These are phyloP conservation scores for Formica exsecta DNA, from an alignment of 1,140 invertebrate genomes.

Conservation along the genomic window DNA sequence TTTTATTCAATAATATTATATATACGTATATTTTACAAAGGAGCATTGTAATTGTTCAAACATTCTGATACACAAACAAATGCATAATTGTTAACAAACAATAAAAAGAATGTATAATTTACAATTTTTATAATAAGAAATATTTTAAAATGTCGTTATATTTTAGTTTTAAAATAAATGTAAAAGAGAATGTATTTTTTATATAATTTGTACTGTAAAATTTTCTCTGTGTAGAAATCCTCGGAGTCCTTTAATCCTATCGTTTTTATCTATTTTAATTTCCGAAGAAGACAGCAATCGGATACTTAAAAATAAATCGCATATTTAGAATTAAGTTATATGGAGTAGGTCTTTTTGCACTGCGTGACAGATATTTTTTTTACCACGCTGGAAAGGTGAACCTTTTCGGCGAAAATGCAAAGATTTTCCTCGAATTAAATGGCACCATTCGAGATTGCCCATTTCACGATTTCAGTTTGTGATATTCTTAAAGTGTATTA, in stretches of 20 bases:
- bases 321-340: neutral
- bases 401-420: neutral
- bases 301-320: neutral
- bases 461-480: conserved; percentile 55
- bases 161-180: too few relatives aligned
- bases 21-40: too few relatives aligned
- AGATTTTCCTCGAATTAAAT: conserved; percentile 50
- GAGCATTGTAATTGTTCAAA: too few relatives aligned
- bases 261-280: neutral
- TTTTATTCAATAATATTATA: too few relatives aligned
- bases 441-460: conserved; percentile 50
- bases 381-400: too few relatives aligned
- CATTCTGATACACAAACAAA: too few relatives aligned
- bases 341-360: neutral
- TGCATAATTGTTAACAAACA: too few relatives aligned
- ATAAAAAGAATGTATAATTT: too few relatives aligned
- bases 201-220: too few relatives aligned
- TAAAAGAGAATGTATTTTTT: too few relatives aligned
- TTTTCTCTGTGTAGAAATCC: neutral
- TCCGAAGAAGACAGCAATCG: neutral
- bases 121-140: too few relatives aligned
- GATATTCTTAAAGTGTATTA: conserved; percentile 63
- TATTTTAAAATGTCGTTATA: too few relatives aligned
- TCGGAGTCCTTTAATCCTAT: neutral
- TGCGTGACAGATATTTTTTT: neutral